A percentile compares a stretch with the other conserved stretches of the same genome.
Evolutionary conservation across 2,113 vertebrate genomes (phyloP).

Genomic region (Neomonachus schauinslandi): DNA sequence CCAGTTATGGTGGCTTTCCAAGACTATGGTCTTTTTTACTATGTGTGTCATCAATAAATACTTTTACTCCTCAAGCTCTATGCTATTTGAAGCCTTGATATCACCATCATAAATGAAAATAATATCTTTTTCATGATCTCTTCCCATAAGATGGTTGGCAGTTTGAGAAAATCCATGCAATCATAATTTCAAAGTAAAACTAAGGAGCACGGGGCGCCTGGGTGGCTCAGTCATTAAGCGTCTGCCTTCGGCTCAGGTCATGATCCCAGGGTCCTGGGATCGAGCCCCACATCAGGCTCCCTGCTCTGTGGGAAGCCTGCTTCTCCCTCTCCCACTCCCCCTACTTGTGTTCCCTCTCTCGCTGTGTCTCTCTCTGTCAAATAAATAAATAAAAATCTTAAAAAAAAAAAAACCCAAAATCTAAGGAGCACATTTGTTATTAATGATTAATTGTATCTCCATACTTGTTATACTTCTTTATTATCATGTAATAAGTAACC

Average conservation of each 20-base stretch:
- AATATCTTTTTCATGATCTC: not conserved
- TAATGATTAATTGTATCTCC: not conserved
- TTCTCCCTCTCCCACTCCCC: no score
- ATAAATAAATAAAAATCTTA: no score
- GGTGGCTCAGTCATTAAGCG: no score
- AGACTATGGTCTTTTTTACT: not conserved
- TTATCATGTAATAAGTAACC: not conserved
- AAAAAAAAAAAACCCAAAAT: no score
- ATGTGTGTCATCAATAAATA: not conserved
- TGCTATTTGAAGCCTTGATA: not conserved
- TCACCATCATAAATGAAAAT: not conserved
- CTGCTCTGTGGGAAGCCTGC: no score
- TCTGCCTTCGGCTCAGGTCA: no score
- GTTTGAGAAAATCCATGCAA: not conserved
- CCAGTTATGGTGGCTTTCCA: not conserved
- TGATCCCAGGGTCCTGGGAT: no score
- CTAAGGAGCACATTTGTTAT: not conserved
- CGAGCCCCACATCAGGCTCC: no score
- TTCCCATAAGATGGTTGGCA: not conserved
- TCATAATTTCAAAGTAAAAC: not conserved
- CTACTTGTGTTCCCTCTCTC: no score
- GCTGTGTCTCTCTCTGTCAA: no score
- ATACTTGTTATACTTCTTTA: not conserved
- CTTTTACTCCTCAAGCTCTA: not conserved
- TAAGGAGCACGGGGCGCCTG: no score